Percentiles rank a stretch among this genome's conserved stretches.
These are phyloP conservation scores for Salvelinus fontinalis DNA, from an alignment of 2,113 vertebrate genomes.

Conservation along the genomic window DNA sequence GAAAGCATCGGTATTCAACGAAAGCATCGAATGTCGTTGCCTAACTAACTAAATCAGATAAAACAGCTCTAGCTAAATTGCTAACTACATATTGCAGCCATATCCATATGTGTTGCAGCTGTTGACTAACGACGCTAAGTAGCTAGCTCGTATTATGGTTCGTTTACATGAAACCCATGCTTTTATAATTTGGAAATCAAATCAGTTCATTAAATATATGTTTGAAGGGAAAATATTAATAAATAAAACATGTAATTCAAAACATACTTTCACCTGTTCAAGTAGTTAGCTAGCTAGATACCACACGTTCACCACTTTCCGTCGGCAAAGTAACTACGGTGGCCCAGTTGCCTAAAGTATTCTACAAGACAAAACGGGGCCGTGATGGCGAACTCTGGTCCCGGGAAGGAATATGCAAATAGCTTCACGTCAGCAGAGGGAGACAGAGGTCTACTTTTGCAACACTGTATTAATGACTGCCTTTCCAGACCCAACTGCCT, in stretches of 20 bases:
- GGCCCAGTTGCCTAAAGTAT: not conserved
- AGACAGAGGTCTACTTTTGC: too few species aligned
- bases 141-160: not conserved
- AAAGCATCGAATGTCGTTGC: too few species aligned
- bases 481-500: too few species aligned
- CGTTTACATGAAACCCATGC: not conserved
- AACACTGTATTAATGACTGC: too few species aligned
- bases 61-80: too few species aligned
- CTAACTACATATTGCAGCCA: not conserved
- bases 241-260: not conserved
- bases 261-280: constrained; percentile 1
- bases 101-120: not conserved
- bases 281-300: not conserved
- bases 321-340: constrained; percentile 2
- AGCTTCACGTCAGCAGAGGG: too few species aligned
- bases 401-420: too few species aligned
- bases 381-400: too few species aligned
- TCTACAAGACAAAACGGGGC: not conserved
- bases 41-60: too few species aligned
- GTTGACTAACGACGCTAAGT: not conserved
- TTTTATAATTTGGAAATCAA: not conserved
- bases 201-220: not conserved
- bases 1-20: too few species aligned
- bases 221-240: not conserved
- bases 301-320: not conserved